Conservation (phyloP, 2,113 vertebrate species). For the Callipepla californica region DNA sequence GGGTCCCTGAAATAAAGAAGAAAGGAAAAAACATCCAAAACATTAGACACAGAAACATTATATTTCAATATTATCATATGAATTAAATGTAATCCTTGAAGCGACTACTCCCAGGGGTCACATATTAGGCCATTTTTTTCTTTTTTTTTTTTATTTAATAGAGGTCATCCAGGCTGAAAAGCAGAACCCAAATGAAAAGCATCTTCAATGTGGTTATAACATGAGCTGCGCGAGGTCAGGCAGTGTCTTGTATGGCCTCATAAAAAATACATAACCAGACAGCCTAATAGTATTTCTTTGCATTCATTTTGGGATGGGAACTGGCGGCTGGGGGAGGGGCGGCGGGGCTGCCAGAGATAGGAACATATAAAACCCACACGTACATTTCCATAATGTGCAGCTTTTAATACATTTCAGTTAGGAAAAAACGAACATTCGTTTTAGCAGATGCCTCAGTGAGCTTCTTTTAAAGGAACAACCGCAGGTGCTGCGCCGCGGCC, state of each 20-base stretch:
- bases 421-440: neutral
- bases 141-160: conserved; percentile 82
- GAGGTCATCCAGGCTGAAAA: conserved; percentile 87
- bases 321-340: conserved; percentile 73
- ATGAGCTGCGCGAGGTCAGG: conserved; percentile 84
- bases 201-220: conserved; percentile 86
- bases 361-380: conserved; percentile 7
- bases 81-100: conserved; percentile 87
- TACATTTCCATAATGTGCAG: conserved; percentile 52
- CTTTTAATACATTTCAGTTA: conserved; percentile 29
- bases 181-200: conserved; percentile 88
- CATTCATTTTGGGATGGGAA: conserved; percentile 85
- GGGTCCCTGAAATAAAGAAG: conserved; percentile 74
- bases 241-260: conserved; percentile 86
- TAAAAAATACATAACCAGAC: conserved; percentile 90
- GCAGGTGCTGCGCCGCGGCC: neutral
- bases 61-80: conserved; percentile 88
- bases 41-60: conserved; percentile 78
- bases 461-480: conserved; percentile 6
- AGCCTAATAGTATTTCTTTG: conserved; percentile 87
- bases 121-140: conserved; percentile 79
- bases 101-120: conserved; percentile 81
- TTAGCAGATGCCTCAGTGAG: neutral
- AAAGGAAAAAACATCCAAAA: conserved; percentile 77
- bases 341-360: conserved; percentile 29